phyloP scores from a whole-genome alignment of 2,113 vertebrate genomes.

The Dasypus novemcinctus region DNA sequence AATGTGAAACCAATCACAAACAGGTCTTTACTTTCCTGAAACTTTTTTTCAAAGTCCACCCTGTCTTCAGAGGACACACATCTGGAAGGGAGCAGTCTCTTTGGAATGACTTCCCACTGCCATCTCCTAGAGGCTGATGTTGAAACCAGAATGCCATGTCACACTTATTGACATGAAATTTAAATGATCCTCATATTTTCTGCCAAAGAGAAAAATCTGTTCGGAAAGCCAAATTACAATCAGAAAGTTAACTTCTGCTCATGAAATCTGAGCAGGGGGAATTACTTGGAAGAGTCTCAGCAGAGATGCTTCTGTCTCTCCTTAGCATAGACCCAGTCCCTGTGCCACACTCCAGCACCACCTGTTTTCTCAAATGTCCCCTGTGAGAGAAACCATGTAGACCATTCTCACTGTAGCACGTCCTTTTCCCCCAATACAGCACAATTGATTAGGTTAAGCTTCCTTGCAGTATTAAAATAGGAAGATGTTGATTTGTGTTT shows the following conservation, averaged over 20 bases:
- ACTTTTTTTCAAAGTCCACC: background rate
- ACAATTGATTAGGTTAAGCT: background rate
- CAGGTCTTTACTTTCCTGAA: background rate
- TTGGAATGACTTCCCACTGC: background rate
- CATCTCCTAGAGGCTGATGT: background rate
- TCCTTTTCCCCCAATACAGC: background rate
- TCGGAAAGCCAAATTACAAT: background rate
- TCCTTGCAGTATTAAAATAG: background rate
- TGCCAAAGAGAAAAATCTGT: background rate
- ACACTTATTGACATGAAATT: background rate
- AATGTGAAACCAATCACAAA: background rate
- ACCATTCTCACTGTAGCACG: background rate
- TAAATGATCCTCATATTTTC: background rate
- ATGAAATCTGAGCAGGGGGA: background rate
- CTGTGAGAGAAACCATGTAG: background rate
- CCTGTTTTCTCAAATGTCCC: background rate
- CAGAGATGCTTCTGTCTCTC: rapidly evolving
- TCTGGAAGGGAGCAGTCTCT: background rate
- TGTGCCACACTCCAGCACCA: background rate
- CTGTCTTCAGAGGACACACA: background rate
- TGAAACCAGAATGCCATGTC: background rate
- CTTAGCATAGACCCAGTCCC: background rate
- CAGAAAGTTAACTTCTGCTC: background rate
- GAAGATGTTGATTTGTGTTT: background rate
- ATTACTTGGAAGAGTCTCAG: background rate